A percentile compares a stretch with the other conserved stretches of the same genome.
phyloP scores from a whole-genome alignment of 2,888 invertebrate genomes.

The Xanthia icteritia region DNA sequence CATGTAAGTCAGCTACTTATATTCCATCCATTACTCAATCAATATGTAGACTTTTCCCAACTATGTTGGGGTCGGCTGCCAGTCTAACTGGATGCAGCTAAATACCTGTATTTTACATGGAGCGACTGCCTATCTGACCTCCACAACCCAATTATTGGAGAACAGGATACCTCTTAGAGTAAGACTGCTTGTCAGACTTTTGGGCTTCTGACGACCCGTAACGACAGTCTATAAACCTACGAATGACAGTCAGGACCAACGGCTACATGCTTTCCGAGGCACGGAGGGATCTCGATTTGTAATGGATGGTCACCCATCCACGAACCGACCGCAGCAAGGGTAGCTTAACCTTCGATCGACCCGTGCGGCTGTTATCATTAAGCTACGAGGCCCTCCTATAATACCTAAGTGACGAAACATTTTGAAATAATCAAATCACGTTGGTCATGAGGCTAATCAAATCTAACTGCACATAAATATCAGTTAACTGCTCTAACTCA shows the following conservation, averaged over 20 bases:
- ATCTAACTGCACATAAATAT: slow-evolving; percentile 65
- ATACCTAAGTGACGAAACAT: slow-evolving; percentile 14
- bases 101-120: neutral
- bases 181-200: neutral
- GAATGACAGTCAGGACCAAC: neutral
- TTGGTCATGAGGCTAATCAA: slow-evolving; percentile 22
- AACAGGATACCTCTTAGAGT: neutral
- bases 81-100: neutral
- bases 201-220: neutral
- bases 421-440: slow-evolving; percentile 48
- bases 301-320: neutral
- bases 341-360: neutral
- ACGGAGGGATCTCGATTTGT: neutral
- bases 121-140: neutral
- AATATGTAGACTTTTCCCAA: too few species aligned
- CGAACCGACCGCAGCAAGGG: neutral
- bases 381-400: neutral
- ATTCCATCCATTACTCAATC: neutral
- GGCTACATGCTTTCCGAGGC: neutral
- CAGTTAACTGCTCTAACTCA: slow-evolving; percentile 43
- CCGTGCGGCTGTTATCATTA: neutral
- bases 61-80: neutral
- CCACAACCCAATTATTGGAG: neutral
- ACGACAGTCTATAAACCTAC: neutral
- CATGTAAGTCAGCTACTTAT: too few species aligned